Evolutionary conservation across 2,888 invertebrate species (phyloP).

Genomic region (Acleris cristana): DNA sequence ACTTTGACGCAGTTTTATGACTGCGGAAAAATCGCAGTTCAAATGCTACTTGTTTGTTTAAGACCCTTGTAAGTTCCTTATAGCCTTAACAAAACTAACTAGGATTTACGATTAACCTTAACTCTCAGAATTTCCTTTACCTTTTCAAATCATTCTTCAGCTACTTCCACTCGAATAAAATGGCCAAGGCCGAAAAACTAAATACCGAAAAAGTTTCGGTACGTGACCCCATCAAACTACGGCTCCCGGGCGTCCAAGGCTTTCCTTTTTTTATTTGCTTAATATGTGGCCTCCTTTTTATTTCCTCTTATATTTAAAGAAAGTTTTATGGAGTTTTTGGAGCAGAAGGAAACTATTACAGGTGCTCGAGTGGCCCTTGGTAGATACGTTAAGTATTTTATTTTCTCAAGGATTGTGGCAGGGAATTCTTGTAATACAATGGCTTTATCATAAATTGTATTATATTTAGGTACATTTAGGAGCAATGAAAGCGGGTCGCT

Average conservation of each 20-base stretch:
- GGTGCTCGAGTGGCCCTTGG: slow-evolving; percentile 6
- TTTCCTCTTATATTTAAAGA: slow-evolving; percentile 64
- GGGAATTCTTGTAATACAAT: too few species aligned
- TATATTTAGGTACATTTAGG: too few species aligned
- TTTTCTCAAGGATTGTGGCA: not conserved
- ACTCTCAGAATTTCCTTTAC: slow-evolving; percentile 21
- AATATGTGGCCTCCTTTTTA: slow-evolving; percentile 65
- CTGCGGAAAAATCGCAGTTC: too few species aligned
- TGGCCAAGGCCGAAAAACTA: slow-evolving; percentile 60
- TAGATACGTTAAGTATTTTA: slow-evolving; percentile 1
- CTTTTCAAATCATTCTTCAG: slow-evolving; percentile 30
- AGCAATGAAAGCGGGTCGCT: too few species aligned
- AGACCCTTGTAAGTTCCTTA: too few species aligned
- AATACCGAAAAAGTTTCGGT: slow-evolving; percentile 74
- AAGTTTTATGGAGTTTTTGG: slow-evolving; percentile 42
- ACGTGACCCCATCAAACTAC: slow-evolving; percentile 74
- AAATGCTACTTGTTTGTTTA: too few species aligned
- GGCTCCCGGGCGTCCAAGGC: slow-evolving; percentile 53
- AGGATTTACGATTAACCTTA: slow-evolving; percentile 7
- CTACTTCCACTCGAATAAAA: slow-evolving; percentile 61
- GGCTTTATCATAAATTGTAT: too few species aligned
- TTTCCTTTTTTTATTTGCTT: slow-evolving; percentile 57
- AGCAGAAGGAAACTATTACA: slow-evolving; percentile 19
- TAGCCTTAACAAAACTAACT: too few species aligned
- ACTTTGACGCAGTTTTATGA: too few species aligned